These are phyloP conservation scores for Villa cingulata DNA, from an alignment of 2,888 invertebrate genomes.

Conservation along the genomic window DNA sequence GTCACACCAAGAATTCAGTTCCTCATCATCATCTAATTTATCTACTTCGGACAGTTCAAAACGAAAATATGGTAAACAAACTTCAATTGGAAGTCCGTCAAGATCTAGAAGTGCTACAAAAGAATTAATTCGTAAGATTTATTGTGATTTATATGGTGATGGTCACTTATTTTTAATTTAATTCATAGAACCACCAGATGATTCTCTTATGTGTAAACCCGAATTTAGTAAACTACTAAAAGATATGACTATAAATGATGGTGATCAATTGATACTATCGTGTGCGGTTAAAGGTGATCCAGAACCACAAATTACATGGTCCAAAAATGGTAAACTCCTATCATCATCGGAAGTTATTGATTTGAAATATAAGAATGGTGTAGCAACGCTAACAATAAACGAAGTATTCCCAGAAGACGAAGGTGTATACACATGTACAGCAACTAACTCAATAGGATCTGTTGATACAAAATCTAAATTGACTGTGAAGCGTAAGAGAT, in stretches of 20 bases:
- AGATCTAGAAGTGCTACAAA: slow-evolving; percentile 81
- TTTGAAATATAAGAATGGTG: slow-evolving; percentile 80
- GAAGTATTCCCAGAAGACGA: slow-evolving; percentile 95
- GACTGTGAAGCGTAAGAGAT: slow-evolving; percentile 62
- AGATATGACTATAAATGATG: slow-evolving; percentile 69
- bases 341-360: slow-evolving; percentile 75
- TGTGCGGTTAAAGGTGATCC: slow-evolving; percentile 84
- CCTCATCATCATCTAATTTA: slow-evolving; percentile 20
- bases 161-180: neutral
- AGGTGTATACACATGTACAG: slow-evolving; percentile 77
- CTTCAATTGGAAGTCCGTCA: slow-evolving; percentile 68
- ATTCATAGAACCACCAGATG: slow-evolving; percentile 65
- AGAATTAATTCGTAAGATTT: slow-evolving; percentile 50
- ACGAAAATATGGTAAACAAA: slow-evolving; percentile 53
- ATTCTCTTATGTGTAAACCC: slow-evolving; percentile 75
- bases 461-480: slow-evolving; percentile 73
- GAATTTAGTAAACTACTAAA: slow-evolving; percentile 66
- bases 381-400: slow-evolving; percentile 74
- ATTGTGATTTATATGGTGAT: neutral
- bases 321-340: slow-evolving; percentile 63
- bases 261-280: slow-evolving; percentile 68
- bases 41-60: slow-evolving; percentile 27
- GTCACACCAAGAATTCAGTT: slow-evolving; percentile 23
- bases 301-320: slow-evolving; percentile 83
- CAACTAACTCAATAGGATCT: slow-evolving; percentile 80